These are phyloP conservation scores for Lochmaea capreae DNA, from an alignment of 2,888 invertebrate species.

Conservation along the genomic window DNA sequence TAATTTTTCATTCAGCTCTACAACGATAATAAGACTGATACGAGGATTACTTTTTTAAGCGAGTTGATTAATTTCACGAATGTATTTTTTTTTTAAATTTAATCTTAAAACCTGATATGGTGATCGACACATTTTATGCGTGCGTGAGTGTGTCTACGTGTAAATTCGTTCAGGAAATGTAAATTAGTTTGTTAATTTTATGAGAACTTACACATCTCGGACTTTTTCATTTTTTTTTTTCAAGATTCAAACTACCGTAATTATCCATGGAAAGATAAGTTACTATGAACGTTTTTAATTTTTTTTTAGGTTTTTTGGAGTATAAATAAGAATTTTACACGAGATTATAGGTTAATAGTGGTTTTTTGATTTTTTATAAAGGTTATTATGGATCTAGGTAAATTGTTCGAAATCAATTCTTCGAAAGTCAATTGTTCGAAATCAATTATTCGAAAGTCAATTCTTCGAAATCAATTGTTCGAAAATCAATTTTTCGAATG, in stretches of 20 bases:
- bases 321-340: too few relatives aligned
- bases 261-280: neutral
- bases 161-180: slow-evolving; percentile 5
- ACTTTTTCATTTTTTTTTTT: neutral
- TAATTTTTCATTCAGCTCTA: slow-evolving; percentile 8
- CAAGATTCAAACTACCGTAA: neutral
- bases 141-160: neutral
- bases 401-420: too few relatives aligned
- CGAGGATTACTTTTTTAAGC: slow-evolving; percentile 32
- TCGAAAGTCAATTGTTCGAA: too few relatives aligned
- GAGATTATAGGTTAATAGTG: too few relatives aligned
- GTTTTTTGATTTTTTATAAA: too few relatives aligned
- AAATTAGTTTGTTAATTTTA: slow-evolving; percentile 1
- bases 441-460: too few relatives aligned
- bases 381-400: too few relatives aligned
- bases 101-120: slow-evolving; percentile 17
- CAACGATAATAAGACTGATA: slow-evolving; percentile 23
- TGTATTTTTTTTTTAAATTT: slow-evolving; percentile 30
- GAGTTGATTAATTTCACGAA: slow-evolving; percentile 34
- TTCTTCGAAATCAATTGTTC: too few relatives aligned
- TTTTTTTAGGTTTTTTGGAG: too few relatives aligned
- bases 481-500: too few relatives aligned
- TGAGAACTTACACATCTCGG: neutral
- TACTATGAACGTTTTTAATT: neutral
- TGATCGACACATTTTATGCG: slow-evolving; percentile 16